Base-by-base conservation (phyloP, 2,888 invertebrate species). In the Prionchulus punctatus region DNA sequence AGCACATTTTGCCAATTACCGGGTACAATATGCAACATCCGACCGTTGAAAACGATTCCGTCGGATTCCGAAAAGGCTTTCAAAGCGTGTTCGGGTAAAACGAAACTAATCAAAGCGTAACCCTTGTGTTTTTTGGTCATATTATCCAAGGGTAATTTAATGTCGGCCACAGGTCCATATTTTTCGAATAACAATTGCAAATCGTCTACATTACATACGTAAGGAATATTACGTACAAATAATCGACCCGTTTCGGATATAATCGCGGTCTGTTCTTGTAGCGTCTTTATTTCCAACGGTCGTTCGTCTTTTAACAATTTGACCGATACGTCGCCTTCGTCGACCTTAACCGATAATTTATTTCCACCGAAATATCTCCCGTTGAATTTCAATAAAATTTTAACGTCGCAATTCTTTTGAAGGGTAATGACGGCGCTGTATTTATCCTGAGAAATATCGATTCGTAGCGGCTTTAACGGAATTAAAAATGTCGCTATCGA, bases 11-110 rank as follows among this genome's bases (percentile, higher is more conserved):
- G 7, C 23, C 43, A 25, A 21, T 55, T 27, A 52, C 56, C 89
- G 0, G 94, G 91, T 59, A 98, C 75, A 36, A 98, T 77, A 75
- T 98, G 96, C 57, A 98, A 73, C 48, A 59, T 56, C 18, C 54
- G 4, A 1, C 75, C 76, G 70, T 88, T 85, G 66, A 90, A 84
- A 54, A 83, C 79, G 0, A 82, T 82, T n/a, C 94, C 94, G 73
- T 96, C 96, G 1, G 96, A 75, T 62, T 83, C 83, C 0, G 81
- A 77, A 70, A 83, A 92, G 0, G 98, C 96, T 65, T 80, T 81
- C 0, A 86, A 81, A 0, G 98, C 98, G 73, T 96, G 85, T 70
- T 96, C 94, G 0, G 96, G 91, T 78, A 96, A 83, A 69, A 98
- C 76, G 70, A 82, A 98, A 0, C 90, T 88, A 0, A 96, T 79